Evolutionary conservation across 1,140 invertebrate species (phyloP), one percentile per base, ranked within the genome.

Genomic region (Carposina sasakii): DNA sequence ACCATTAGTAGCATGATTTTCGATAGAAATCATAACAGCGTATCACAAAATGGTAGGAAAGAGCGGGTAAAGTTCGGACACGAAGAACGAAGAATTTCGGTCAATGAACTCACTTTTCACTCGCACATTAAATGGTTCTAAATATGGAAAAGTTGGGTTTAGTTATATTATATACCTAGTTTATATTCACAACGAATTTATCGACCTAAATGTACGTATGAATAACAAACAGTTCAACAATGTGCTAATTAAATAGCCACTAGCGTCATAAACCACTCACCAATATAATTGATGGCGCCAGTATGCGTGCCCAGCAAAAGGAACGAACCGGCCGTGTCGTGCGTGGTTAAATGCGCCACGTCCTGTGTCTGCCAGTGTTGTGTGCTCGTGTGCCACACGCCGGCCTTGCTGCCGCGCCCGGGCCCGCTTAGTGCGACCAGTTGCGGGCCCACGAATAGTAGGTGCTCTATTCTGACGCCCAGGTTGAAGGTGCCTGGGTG

Each of bases 301-400:
- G 98, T 98, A 60, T 95, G 95, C 65, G 97, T 98, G 2, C 97
- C 98, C 0, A 99, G 87, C 5, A 99, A 77, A 12, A 99, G 85
- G 81, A 98, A 98, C 0, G 96, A 98, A 0, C 97, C 97, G 36
- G 97, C 97, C 1, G 95, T 98, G 74, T 98, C 97, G 78, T 97
- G 97, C 1, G 96, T 98, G 12, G 96, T 91, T 23, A 99, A 96
- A 1, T 96, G 93, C 26, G 96, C 92, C 19, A 98, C 93, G 85
- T 98, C 96, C 83, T 98, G 96, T 34, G 96, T 96, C 87, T 98
- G 93, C 96, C 97, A 99, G 81, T 99, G 96, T 64, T 98, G 96
- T 0, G 96, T 98, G 91, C 97, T 98, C 0, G 96, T 95, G 85
- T 99, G 97, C 97, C 97, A 99, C 13, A 99, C 97, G 5, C 97